Percentiles rank a stretch among this genome's conserved stretches.
These are phyloP conservation scores for Cottoperca gobio DNA, from an alignment of 2,797 vertebrate genomes.

Conservation along the genomic window DNA sequence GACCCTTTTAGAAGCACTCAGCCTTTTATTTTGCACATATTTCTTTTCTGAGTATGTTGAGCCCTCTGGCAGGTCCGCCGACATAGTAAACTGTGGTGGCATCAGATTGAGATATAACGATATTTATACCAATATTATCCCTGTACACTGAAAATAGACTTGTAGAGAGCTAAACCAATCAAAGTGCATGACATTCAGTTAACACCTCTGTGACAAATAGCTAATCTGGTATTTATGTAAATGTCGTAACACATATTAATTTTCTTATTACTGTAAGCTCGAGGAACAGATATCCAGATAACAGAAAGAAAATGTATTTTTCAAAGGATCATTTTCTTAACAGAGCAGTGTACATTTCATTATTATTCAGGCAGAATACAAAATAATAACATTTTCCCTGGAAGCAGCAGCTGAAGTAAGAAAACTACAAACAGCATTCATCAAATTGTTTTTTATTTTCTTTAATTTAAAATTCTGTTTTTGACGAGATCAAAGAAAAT, in stretches of 20 bases:
- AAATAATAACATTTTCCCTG: background rate
- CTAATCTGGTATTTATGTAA: background rate
- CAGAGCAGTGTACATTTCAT: background rate
- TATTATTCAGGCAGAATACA: background rate
- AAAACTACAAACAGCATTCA: background rate
- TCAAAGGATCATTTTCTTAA: background rate
- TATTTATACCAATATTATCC: background rate
- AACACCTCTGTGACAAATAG: background rate
- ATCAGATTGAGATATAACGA: background rate
- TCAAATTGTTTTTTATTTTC: background rate
- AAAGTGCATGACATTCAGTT: background rate
- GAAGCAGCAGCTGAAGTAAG: background rate
- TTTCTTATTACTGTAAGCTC: background rate
- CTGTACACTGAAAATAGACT: background rate
- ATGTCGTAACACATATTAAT: background rate
- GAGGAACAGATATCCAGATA: background rate
- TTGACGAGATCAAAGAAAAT: background rate
- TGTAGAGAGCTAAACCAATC: background rate
- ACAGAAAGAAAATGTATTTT: background rate
- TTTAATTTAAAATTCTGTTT: background rate
- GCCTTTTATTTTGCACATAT: background rate
- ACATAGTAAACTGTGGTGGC: background rate
- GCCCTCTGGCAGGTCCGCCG: background rate
- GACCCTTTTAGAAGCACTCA: slow-evolving; percentile 1
- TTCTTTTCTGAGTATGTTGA: background rate